Conservation (phyloP, 2,797 vertebrate species). For the Leptoclinus maculatus region DNA sequence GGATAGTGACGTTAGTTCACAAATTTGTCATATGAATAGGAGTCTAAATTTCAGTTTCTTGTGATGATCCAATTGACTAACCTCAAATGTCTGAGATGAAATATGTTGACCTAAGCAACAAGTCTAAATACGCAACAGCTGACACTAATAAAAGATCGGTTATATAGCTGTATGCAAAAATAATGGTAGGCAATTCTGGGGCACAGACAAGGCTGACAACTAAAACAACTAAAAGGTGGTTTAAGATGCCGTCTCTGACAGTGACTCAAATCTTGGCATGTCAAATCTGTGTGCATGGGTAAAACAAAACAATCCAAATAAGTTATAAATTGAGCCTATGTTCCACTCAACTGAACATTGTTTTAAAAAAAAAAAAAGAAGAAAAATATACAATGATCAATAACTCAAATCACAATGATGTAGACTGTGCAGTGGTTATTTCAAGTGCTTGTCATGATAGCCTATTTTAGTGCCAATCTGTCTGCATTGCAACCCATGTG, state of each 20-base stretch:
- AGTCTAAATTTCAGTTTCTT: constrained; percentile 48
- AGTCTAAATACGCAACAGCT: constrained; percentile 12
- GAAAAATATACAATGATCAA: constrained; percentile 25
- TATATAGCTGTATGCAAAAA: constrained; percentile 32
- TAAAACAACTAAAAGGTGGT: constrained; percentile 74
- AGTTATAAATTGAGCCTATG: constrained; percentile 43
- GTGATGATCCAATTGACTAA: constrained; percentile 34
- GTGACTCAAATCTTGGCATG: constrained; percentile 41
- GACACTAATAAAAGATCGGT: constrained; percentile 48
- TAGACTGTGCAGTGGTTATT: constrained; percentile 37
- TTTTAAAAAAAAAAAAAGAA: constrained; percentile 31
- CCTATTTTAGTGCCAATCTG: constrained; percentile 22
- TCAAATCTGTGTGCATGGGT: constrained; percentile 43
- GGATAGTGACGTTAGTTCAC: constrained; percentile 22
- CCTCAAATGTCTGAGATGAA: constrained; percentile 32
- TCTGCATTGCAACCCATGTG: constrained; percentile 18
- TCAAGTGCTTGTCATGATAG: constrained; percentile 38
- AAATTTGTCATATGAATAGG: constrained; percentile 40
- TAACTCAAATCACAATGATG: constrained; percentile 33
- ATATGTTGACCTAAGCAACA: constrained; percentile 37
- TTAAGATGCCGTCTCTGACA: constrained; percentile 69
- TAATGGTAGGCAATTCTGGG: constrained; percentile 19
- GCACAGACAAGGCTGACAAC: constrained; percentile 28
- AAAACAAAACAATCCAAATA: constrained; percentile 67
- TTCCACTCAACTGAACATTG: constrained; percentile 47